These are phyloP conservation scores for Nannospalax galili DNA, from an alignment of 2,113 vertebrate species.

Conservation along the genomic window DNA sequence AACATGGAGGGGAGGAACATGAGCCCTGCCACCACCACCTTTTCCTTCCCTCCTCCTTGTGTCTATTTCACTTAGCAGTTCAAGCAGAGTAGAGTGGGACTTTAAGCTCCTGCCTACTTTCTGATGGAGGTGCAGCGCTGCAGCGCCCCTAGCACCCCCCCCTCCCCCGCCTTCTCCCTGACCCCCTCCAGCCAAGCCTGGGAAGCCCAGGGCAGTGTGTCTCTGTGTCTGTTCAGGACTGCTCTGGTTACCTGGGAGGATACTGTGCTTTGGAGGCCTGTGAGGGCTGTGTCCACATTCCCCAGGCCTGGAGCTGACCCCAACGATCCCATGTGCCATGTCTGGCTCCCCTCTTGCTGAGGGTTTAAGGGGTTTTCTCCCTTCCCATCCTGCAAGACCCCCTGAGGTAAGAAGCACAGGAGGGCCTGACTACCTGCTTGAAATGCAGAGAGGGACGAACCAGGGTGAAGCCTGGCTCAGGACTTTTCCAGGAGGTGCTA, in stretches of 20 bases:
- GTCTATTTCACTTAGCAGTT: accelerated
- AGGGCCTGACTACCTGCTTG: not conserved
- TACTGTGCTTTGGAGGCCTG: not conserved
- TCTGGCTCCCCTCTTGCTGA: not conserved
- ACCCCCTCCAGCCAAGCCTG: too few relatives aligned
- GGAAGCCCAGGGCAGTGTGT: not conserved
- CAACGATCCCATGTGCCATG: not conserved
- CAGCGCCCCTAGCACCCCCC: too few relatives aligned
- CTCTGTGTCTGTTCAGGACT: not conserved
- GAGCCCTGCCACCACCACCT: too few relatives aligned
- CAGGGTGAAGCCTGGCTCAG: accelerated
- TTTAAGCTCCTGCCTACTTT: not conserved
- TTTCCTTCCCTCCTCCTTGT: not conserved
- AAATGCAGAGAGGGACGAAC: not conserved
- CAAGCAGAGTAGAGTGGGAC: not conserved
- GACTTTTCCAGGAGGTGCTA: accelerated
- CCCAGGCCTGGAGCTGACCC: not conserved
- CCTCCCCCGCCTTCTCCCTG: too few relatives aligned
- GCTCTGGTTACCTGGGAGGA: too few relatives aligned
- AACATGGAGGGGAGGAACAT: not conserved
- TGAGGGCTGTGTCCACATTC: not conserved
- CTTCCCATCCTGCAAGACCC: not conserved
- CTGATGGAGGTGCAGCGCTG: not conserved
- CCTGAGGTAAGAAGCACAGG: not conserved
- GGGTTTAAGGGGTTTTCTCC: not conserved